Percentiles rank a stretch among this genome's conserved stretches.
These are phyloP conservation scores for Aphodius granarius DNA, from an alignment of 2,888 invertebrate genomes.

Conservation along the genomic window DNA sequence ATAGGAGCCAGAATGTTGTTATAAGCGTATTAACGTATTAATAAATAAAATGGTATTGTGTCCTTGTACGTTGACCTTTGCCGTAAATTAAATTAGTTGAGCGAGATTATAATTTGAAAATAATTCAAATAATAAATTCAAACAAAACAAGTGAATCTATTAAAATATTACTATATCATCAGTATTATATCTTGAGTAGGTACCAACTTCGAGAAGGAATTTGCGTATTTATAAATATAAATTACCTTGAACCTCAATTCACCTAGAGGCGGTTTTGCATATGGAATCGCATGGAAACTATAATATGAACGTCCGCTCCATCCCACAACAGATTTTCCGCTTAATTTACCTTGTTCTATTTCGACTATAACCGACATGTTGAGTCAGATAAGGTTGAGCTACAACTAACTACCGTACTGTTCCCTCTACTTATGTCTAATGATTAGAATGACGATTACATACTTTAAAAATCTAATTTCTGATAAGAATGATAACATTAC, in stretches of 20 bases:
- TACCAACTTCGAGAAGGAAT: not conserved
- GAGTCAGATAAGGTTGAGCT: not conserved
- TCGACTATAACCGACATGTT: conserved; percentile 15
- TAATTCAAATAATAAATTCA: too few relatives aligned
- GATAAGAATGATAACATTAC: too few relatives aligned
- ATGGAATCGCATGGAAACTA: conserved; percentile 50
- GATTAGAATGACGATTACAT: not conserved
- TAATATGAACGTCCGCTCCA: conserved; percentile 40
- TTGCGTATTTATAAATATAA: too few relatives aligned
- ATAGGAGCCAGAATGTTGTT: not conserved
- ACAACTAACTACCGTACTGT: not conserved
- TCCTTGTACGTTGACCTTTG: not conserved
- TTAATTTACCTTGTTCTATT: conserved; percentile 39
- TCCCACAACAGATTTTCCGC: conserved; percentile 40
- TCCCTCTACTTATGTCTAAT: not conserved
- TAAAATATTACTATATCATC: too few relatives aligned
- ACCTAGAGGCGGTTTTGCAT: conserved; percentile 50
- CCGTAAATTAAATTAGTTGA: not conserved
- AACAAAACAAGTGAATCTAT: too few relatives aligned
- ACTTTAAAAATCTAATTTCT: not conserved
- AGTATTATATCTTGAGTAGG: too few relatives aligned
- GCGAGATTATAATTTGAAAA: not conserved
- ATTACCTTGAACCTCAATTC: conserved; percentile 48
- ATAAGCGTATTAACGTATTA: too few relatives aligned
- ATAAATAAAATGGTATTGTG: not conserved